Conservation (phyloP, 1,140 invertebrate species). For the Nasonia longicornis region DNA sequence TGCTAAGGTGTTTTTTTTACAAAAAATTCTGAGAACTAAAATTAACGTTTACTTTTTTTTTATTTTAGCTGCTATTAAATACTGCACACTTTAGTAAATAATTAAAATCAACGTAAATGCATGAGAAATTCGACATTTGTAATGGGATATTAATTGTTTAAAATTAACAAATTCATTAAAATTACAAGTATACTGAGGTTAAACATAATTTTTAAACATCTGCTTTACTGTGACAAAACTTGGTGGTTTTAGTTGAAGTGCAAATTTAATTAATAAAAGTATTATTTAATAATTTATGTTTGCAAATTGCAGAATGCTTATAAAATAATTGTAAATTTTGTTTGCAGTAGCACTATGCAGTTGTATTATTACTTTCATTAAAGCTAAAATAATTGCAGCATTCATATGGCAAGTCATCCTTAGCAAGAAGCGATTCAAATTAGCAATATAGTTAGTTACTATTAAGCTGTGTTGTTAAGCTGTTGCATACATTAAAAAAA, state of each 20-base stretch:
- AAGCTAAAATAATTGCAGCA: conserved; percentile 7
- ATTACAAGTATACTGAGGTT: no score
- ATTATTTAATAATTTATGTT: not conserved
- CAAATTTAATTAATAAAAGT: not conserved
- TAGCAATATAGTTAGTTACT: not conserved
- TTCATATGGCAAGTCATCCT: conserved; percentile 48
- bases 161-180: no score
- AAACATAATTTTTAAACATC: not conserved
- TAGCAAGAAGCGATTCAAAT: conserved; percentile 62
- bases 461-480: not conserved
- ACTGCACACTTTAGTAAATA: not conserved
- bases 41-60: not conserved
- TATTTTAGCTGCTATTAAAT: conserved; percentile 25
- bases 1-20: conserved; percentile 65
- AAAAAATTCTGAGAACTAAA: conserved; percentile 58
- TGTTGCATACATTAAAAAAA: not conserved
- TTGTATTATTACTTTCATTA: conserved; percentile 25
- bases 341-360: conserved; percentile 9
- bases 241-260: not conserved
- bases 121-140: not conserved
- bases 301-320: not conserved
- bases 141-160: not conserved
- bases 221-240: conserved; percentile 30
- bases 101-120: not conserved
- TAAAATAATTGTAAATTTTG: not conserved